Base-by-base conservation (phyloP, 2,888 invertebrate species). In the Anthrax anthrax region DNA sequence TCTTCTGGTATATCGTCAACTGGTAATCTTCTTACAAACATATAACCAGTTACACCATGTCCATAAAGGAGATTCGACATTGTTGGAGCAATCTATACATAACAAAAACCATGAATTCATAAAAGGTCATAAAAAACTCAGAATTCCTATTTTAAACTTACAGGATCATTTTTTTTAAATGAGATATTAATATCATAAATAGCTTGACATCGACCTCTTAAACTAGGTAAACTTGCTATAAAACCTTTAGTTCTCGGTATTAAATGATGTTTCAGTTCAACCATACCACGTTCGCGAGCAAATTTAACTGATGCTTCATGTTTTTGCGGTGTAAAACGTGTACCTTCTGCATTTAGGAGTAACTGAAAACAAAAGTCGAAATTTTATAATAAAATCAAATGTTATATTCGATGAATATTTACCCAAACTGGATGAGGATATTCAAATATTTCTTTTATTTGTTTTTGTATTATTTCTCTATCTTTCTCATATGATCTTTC, bases 191-290 rank as follows among this genome's bases (percentile, higher is more conserved):
- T 81, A 60, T 94, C 88, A 62, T 90, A 89, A 50, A 94, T 77
- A 23, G 83, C 87, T 5, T 81, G 80, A 54, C 86, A 80, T 66
- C 84, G 85, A 43, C 78, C 84, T 60, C 81, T 78, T 64, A 95
- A 77, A 54, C 83, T 78, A 46, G 83, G 81, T 56, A 92, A 71
- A 63, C 90, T 90, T 44, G 88, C 82, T 1, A 81, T 82, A 62
- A 96, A 96, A 3, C 96, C 96, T 68, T 84, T 85, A n/a, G 94
- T 89, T 50, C 95, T 76, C n/a, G 96, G 95, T 23, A 89, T 81
- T 42, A 96, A 73, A 63, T 94, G 92, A 62, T 95, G 82, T 60
- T 91, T 89, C 27, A 95, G 72, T 53, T 79, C 72, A 0, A 89
- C 83, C 56, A 94, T 75, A 54, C 88, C 88, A 59, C 87, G 86